Conservation (phyloP, 2,797 vertebrate genomes). For the Cryptoblepharus egeriae region DNA sequence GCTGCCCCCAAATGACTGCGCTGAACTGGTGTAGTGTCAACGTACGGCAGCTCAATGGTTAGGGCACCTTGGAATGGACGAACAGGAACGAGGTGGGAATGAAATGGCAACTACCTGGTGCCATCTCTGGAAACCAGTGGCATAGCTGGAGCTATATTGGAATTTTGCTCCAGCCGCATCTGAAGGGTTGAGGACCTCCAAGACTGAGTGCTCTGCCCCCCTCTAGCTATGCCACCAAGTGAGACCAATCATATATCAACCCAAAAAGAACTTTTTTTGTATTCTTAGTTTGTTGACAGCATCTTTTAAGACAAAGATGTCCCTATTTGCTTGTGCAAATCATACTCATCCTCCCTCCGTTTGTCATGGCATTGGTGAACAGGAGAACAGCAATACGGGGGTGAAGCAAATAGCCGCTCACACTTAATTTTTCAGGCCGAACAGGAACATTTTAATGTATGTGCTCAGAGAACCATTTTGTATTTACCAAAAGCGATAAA, state of each 20-base stretch:
- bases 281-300: too few relatives aligned
- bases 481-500: slow-evolving; percentile 12
- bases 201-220: too few relatives aligned
- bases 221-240: too few relatives aligned
- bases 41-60: slow-evolving; percentile 61
- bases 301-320: too few relatives aligned
- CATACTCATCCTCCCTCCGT: fast-evolving
- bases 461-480: background rate
- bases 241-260: too few relatives aligned
- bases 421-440: background rate
- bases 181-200: too few relatives aligned
- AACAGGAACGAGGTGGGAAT: slow-evolving; percentile 2
- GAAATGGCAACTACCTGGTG: too few relatives aligned
- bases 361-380: fast-evolving
- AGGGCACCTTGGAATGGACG: slow-evolving; percentile 72
- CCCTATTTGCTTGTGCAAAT: fast-evolving
- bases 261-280: too few relatives aligned
- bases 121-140: too few relatives aligned
- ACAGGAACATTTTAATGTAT: background rate
- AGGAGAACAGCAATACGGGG: background rate
- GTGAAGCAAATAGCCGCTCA: background rate
- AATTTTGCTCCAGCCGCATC: too few relatives aligned
- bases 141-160: too few relatives aligned
- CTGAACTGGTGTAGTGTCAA: slow-evolving; percentile 55
- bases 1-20: slow-evolving; percentile 58